Conservation (phyloP, 2,888 invertebrate species). For the Eristalinus aeneus region DNA sequence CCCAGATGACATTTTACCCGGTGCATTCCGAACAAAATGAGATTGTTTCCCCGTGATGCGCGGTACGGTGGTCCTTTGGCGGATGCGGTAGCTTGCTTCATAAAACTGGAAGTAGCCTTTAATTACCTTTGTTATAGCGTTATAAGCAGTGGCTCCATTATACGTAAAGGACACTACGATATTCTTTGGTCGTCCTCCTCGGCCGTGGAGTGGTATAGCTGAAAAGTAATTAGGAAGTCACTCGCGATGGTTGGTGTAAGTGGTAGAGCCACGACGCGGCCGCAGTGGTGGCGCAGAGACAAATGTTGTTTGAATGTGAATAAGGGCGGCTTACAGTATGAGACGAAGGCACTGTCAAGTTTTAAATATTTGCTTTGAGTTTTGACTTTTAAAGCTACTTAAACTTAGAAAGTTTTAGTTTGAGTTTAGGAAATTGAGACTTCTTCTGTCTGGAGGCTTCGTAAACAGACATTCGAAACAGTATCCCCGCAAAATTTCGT, state of each 20-base stretch:
- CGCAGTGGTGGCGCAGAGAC: neutral
- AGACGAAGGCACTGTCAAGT: neutral
- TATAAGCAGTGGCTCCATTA: slow-evolving; percentile 24
- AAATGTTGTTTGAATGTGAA: slow-evolving; percentile 18
- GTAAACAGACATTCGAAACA: too few relatives aligned
- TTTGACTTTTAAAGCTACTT: too few relatives aligned
- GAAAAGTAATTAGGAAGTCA: slow-evolving; percentile 58
- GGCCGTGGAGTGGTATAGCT: slow-evolving; percentile 13
- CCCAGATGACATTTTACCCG: slow-evolving; percentile 35
- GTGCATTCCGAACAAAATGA: slow-evolving; percentile 14
- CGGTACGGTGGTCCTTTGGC: slow-evolving; percentile 6
- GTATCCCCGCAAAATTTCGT: too few relatives aligned
- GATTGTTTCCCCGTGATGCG: slow-evolving; percentile 22
- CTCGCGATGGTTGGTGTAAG: neutral
- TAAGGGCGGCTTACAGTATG: slow-evolving; percentile 4
- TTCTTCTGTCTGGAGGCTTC: too few relatives aligned
- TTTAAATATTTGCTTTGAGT: too few relatives aligned
- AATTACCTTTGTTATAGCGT: slow-evolving; percentile 53
- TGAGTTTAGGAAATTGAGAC: too few relatives aligned
- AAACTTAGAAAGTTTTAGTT: too few relatives aligned
- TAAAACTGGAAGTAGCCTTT: slow-evolving; percentile 57
- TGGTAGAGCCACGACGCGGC: neutral
- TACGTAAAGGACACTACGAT: slow-evolving; percentile 31
- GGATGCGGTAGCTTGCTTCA: slow-evolving; percentile 14
- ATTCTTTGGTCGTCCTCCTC: slow-evolving; percentile 1